A percentile compares a stretch with the other conserved stretches of the same genome.
These are phyloP conservation scores for Syrrhaptes paradoxus DNA, from an alignment of 2,113 vertebrate genomes.

Conservation along the genomic window DNA sequence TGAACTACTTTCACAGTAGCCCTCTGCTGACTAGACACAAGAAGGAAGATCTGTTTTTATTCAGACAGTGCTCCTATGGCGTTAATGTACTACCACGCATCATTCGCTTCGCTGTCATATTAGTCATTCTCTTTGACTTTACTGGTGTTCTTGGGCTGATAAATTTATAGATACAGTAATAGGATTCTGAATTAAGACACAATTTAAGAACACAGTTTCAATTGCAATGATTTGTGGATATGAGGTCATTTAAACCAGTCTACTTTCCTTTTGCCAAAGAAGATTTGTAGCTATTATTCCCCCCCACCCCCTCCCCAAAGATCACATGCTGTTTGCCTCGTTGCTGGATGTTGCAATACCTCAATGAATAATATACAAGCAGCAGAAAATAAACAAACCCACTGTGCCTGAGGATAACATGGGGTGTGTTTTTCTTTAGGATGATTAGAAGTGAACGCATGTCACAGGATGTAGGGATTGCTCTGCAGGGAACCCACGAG, in stretches of 20 bases:
- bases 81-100: neutral
- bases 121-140: neutral
- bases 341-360: slow-evolving; percentile 9
- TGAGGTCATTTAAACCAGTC: slow-evolving; percentile 42
- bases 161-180: neutral
- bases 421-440: slow-evolving; percentile 24
- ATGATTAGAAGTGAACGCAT: slow-evolving; percentile 54
- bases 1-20: neutral
- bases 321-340: slow-evolving; percentile 54
- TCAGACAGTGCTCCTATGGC: neutral
- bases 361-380: slow-evolving; percentile 35
- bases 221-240: slow-evolving; percentile 36
- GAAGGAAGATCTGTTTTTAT: neutral
- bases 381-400: slow-evolving; percentile 44
- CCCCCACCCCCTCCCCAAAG: neutral
- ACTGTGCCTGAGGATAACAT: neutral
- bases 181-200: slow-evolving; percentile 33
- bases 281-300: slow-evolving; percentile 29
- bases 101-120: neutral
- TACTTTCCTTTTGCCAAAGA: neutral
- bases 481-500: neutral
- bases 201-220: neutral
- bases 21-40: neutral
- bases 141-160: neutral
- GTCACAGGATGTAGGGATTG: slow-evolving; percentile 11